These are phyloP conservation scores for Hyposmocoma kahamanoa DNA, from an alignment of 1,140 invertebrate species.

Conservation along the genomic window DNA sequence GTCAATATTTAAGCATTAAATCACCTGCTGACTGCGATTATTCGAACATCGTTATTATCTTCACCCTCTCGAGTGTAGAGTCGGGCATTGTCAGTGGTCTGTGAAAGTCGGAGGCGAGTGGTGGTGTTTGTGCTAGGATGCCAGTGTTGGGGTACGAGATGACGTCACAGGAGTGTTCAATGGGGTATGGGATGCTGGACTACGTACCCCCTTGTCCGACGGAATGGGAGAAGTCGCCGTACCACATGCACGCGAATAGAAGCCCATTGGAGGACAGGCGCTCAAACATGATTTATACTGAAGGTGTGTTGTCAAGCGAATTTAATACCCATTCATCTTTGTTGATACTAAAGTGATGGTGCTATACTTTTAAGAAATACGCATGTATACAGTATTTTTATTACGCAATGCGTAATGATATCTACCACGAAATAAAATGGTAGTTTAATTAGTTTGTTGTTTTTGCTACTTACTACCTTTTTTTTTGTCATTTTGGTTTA, in stretches of 20 bases:
- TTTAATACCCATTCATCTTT: too few relatives aligned
- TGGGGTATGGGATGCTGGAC: constrained; percentile 33
- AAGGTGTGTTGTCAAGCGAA: constrained; percentile 44
- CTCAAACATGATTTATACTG: constrained; percentile 27
- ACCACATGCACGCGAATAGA: constrained; percentile 26
- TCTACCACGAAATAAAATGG: too few relatives aligned
- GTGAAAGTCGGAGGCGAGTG: constrained; percentile 26
- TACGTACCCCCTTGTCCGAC: constrained; percentile 33
- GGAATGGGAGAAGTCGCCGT: constrained; percentile 47
- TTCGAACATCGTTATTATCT: background rate
- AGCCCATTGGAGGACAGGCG: constrained; percentile 22
- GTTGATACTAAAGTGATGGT: too few relatives aligned
- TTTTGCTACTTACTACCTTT: too few relatives aligned
- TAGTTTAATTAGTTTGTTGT: too few relatives aligned
- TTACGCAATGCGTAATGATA: too few relatives aligned
- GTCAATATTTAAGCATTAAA: constrained; percentile 17
- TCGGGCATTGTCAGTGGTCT: constrained; percentile 13
- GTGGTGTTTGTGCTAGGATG: constrained; percentile 35
- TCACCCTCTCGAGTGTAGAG: background rate
- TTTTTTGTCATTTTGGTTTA: too few relatives aligned
- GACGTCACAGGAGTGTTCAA: constrained; percentile 39
- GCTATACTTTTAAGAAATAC: too few relatives aligned
- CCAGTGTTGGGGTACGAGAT: constrained; percentile 48
- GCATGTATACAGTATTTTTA: too few relatives aligned
- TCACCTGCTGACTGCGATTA: constrained; percentile 32